Evolutionary conservation across 2,888 invertebrate species (phyloP), one percentile per base, ranked within the genome.

Genomic region (Ichneumon xanthorius): DNA sequence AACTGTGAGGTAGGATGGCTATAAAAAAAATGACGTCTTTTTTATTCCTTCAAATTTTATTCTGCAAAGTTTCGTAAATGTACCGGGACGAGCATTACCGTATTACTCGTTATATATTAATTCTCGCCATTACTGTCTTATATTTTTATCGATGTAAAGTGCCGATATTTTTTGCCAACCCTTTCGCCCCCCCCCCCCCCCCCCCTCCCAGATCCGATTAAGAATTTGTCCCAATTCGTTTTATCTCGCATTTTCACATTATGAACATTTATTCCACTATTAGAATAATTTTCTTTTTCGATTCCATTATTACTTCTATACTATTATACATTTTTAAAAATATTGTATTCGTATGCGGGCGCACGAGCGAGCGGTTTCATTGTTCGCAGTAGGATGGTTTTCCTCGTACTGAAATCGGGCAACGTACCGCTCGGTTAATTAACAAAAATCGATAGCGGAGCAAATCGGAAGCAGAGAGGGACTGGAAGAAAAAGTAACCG

Each of bases 401-500:
- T 61, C 72, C 68, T 68, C 45, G 37, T 70, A 68, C 68, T 77
- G 77, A 37, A 76, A 80, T 82, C 67, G 33, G 30, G n/a, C 53
- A 30, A 61, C 61, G 61, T 26, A 67, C 37, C 55, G 55, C 68
- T 26, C 61, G 76, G 63, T 82, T 67, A 63, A 77, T 82, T 76
- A 71, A 75, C 67, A 80, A 53, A 80, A 82, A 85, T 85, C 85
- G 80, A 85, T 85, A 85, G 61, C 68, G 63, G 73, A 33, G 30
- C 72, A 67, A 82, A 77, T 71, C 61, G 37, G 53, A 58, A 72
- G 16, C 26, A 22, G 9, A 37, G 16, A 33, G 14, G 33, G 55
- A 67, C 37, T 50, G 65, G 55, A 67, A 37, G 67, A 37, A 53
- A n/a, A 63, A 65, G 50, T 63, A 50, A 67, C n/a, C 37, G 65